Base-by-base conservation (phyloP, 2,113 vertebrate species). In the Centropus unirufus region DNA sequence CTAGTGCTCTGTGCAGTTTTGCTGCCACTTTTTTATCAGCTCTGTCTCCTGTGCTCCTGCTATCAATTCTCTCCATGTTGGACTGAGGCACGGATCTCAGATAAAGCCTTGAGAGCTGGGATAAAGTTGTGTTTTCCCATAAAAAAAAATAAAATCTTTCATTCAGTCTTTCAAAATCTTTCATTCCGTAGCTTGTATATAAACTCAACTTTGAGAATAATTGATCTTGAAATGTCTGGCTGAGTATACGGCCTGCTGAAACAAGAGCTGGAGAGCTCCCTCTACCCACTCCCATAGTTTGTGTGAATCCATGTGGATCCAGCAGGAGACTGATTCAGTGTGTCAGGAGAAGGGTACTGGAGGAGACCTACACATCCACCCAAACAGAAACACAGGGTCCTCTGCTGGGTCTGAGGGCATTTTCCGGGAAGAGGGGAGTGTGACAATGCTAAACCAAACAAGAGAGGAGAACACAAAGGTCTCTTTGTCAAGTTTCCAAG, bases 261-360 rank as follows among this genome's bases (percentile, higher is more conserved):
- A 92, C 20, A 82, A 72, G 84, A 91, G 49, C 74, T 89, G 77
- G 84, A 89, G 70, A 82, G 66, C 74, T 87, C 44, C 23, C 47
- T 93, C 78, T 66, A 12, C 82, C 90, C 62, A 47, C 47, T 90
- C 57, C 81, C 84, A 84, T 78, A 95, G 92, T 91, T 87, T 91
- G 87, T 93, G 93, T 91, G 93, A 96, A 90, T 72, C 95, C 90
- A 52, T 93, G 87, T 94, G 93, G 95, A 95, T 95, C 88, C 90
- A 62, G 66, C 58, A 76, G 70, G 58, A 94, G 80, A 73, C 72
- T 90, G 95, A 94, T 88, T 93, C 73, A 82, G 78, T 76, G 46
- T 90, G 87, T 87, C 95, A 81, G 83, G 73, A 62, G 62, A 30
- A 80, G 58, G 63, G 83, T 49, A 39, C 85, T 51, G 44, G 85